Evolutionary conservation across 53 echinoderm and acorn worm genomes (phyloP).

Genomic region (Actinopyga echinites): DNA sequence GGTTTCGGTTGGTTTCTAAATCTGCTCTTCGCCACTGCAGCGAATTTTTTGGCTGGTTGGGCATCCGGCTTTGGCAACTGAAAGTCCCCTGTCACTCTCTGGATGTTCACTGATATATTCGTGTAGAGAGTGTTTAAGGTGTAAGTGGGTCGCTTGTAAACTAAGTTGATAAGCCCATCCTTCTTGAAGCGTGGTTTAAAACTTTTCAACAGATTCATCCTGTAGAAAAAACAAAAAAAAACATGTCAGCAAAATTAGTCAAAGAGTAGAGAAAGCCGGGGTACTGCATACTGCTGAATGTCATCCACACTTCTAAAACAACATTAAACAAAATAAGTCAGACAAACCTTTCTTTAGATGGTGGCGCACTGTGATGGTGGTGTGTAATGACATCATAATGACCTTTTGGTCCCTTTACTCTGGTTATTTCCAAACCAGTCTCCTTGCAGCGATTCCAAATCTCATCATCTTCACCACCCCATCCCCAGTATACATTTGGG

Average conservation of each 20-base stretch:
- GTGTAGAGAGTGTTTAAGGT: constrained; percentile 63
- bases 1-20: background rate
- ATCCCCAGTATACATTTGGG: constrained; percentile 96
- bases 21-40: constrained; percentile 6
- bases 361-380: constrained; percentile 78
- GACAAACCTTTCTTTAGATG: constrained; percentile 50
- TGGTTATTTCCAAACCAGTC: constrained; percentile 45
- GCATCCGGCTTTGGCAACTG: background rate
- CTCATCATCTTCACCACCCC: constrained; percentile 97
- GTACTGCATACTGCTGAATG: no score
- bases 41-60: background rate
- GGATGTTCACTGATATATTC: constrained; percentile 66
- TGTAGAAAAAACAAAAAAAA: background rate
- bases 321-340: no score
- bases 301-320: no score
- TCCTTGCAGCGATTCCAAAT: constrained; percentile 68
- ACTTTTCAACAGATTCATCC: constrained; percentile 25
- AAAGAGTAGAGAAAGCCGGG: background rate
- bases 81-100: constrained; percentile 12
- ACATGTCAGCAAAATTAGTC: background rate
- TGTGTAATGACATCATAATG: constrained; percentile 83
- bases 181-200: constrained; percentile 41
- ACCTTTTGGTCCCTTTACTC: constrained; percentile 56
- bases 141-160: constrained; percentile 47
- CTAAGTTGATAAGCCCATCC: constrained; percentile 65